Conservation (phyloP, 2,797 vertebrate species). For the Halcyon chelicuti region DNA sequence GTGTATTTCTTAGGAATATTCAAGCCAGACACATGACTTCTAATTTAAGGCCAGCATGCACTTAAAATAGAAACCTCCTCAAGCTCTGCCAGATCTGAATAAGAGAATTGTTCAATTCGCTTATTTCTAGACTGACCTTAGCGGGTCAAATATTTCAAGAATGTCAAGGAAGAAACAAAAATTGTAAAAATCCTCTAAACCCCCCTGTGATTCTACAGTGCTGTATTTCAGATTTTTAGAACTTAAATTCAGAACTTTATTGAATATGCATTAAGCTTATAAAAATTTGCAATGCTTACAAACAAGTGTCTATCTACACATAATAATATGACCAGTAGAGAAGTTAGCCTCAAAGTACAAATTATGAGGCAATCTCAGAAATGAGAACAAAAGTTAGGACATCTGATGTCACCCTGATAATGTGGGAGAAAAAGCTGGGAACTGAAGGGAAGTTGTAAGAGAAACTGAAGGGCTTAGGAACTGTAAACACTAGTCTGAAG, state of each 20-base stretch:
- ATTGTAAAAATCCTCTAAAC: neutral
- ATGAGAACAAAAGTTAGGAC: neutral
- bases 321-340: neutral
- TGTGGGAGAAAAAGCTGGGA: neutral
- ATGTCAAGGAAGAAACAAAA: neutral
- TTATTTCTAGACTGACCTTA: slow-evolving; percentile 4
- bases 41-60: slow-evolving; percentile 18
- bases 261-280: neutral
- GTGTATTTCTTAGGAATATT: slow-evolving; percentile 24
- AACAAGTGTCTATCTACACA: neutral
- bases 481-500: neutral
- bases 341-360: neutral
- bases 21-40: neutral
- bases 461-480: neutral
- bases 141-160: neutral
- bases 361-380: neutral
- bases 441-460: neutral
- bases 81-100: slow-evolving; percentile 27
- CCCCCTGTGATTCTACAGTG: neutral
- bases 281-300: neutral
- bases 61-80: slow-evolving; percentile 56
- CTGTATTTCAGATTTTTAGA: neutral
- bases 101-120: slow-evolving; percentile 37
- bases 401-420: neutral
- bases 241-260: neutral